Evolutionary conservation across 2,797 vertebrate genomes (phyloP).

Genomic region (Syngnathus rostellatus): DNA sequence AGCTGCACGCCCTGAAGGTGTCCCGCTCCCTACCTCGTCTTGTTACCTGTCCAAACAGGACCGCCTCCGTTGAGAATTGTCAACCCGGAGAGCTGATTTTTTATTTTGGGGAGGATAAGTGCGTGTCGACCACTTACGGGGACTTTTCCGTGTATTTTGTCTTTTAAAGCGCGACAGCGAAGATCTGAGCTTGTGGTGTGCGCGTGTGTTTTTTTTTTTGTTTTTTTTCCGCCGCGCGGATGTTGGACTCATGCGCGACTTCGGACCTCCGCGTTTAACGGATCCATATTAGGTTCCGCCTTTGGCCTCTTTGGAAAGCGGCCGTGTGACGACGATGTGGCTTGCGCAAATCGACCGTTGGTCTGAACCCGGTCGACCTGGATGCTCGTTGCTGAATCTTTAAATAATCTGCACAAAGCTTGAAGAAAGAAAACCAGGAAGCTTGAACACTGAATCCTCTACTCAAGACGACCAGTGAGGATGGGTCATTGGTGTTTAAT

Average conservation of each 20-base stretch:
- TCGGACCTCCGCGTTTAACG: slow-evolving; percentile 49
- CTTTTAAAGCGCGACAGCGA: background rate
- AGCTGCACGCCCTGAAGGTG: slow-evolving; percentile 8
- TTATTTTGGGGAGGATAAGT: background rate
- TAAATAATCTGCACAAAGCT: background rate
- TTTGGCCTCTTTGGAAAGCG: slow-evolving; percentile 14
- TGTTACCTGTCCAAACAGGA: background rate
- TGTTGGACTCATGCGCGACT: slow-evolving; percentile 46
- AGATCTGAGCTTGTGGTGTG: background rate
- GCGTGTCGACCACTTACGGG: background rate
- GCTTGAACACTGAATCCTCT: slow-evolving; percentile 60
- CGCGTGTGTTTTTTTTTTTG: no score
- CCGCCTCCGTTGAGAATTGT: background rate
- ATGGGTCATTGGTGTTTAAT: slow-evolving; percentile 62
- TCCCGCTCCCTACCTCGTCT: background rate
- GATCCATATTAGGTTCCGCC: slow-evolving; percentile 35
- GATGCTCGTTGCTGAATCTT: slow-evolving; percentile 34
- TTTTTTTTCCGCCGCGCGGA: background rate
- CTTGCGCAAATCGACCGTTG: slow-evolving; percentile 36
- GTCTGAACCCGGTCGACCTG: slow-evolving; percentile 54
- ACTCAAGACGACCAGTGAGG: slow-evolving; percentile 69
- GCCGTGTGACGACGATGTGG: slow-evolving; percentile 45
- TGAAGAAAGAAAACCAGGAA: slow-evolving; percentile 5
- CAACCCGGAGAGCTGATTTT: background rate
- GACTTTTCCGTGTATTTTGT: background rate